Conservation (phyloP, 2,888 invertebrate genomes). For the Epirrita christyi region DNA sequence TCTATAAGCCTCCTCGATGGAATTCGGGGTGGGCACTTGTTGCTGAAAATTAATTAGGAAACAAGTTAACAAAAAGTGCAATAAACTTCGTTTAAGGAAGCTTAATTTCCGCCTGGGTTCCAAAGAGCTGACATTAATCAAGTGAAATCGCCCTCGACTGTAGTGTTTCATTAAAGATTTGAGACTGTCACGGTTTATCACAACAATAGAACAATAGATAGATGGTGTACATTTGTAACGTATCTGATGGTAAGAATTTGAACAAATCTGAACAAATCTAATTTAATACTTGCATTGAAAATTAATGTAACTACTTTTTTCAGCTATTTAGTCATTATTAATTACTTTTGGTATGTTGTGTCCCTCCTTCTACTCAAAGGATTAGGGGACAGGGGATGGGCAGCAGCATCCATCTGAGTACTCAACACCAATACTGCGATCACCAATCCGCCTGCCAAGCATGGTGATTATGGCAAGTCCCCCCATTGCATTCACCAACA, state of each 20-base stretch:
- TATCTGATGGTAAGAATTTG: background rate
- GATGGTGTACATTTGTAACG: conserved; percentile 21
- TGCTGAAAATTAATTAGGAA: conserved; percentile 76
- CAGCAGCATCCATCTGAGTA: too few species aligned
- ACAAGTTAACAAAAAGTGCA: conserved; percentile 78
- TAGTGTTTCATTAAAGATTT: conserved; percentile 65
- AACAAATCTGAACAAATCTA: background rate
- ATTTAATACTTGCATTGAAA: background rate
- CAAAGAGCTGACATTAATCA: conserved; percentile 72
- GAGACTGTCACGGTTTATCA: conserved; percentile 56
- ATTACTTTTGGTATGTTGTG: too few species aligned
- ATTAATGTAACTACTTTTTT: too few species aligned
- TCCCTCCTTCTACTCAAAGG: too few species aligned
- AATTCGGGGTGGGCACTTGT: conserved; percentile 63
- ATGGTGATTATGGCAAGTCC: too few species aligned
- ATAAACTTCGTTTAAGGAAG: conserved; percentile 74
- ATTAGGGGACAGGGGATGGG: too few species aligned
- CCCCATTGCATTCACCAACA: too few species aligned
- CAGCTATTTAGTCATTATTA: too few species aligned
- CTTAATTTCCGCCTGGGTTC: conserved; percentile 70
- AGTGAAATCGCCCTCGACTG: conserved; percentile 62
- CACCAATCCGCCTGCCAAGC: too few species aligned
- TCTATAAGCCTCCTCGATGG: conserved; percentile 40
- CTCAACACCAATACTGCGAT: too few species aligned
- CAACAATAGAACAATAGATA: conserved; percentile 49